Evolutionary conservation across 2,113 vertebrate species (phyloP).

Genomic region (Saccopteryx bilineata): DNA sequence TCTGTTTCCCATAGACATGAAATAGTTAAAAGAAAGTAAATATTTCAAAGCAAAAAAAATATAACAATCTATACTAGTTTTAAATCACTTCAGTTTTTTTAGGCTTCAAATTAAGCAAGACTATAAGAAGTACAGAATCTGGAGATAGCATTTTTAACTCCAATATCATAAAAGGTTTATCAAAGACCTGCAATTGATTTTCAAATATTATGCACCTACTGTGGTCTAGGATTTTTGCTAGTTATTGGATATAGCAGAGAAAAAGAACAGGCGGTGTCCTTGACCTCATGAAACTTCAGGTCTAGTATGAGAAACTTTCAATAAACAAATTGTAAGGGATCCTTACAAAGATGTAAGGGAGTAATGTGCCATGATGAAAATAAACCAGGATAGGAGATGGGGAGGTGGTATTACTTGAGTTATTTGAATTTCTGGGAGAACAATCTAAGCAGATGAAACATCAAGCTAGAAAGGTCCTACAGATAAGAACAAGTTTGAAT

Average conservation of each 20-base stretch:
- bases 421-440: conserved; percentile 19
- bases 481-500: neutral
- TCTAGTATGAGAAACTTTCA: neutral
- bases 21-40: neutral
- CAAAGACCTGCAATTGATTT: neutral
- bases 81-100: conserved; percentile 48
- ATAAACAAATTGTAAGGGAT: neutral
- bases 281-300: neutral
- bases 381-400: neutral
- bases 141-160: neutral
- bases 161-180: neutral
- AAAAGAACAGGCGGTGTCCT: neutral
- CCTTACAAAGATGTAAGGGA: neutral
- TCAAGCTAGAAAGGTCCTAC: neutral
- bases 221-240: conserved; percentile 30
- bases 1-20: conserved; percentile 20
- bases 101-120: neutral
- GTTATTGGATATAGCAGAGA: neutral
- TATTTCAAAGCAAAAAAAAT: conserved; percentile 4
- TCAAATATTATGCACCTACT: neutral
- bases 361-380: neutral
- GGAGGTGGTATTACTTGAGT: neutral
- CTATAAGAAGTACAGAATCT: neutral
- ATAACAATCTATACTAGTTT: neutral
- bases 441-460: neutral